Base-by-base conservation (phyloP, 1,140 invertebrate species). In the Pogonomyrmex barbatus region DNA sequence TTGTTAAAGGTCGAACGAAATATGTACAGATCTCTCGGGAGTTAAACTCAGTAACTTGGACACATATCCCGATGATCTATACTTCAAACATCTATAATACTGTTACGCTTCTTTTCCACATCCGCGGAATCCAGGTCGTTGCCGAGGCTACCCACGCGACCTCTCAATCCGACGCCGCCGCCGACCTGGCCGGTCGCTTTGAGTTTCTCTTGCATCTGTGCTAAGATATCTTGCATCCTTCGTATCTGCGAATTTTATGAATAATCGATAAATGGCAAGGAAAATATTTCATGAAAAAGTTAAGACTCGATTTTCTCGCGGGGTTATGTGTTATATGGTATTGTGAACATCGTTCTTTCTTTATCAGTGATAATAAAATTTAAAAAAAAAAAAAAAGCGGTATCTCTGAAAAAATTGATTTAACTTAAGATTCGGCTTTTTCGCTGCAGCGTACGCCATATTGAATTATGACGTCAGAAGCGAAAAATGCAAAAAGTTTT, bases 181-280 rank as follows among this genome's bases (percentile, higher is more conserved):
- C 87, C 91, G 86, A 96, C 95, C 92, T 97, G 96, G 91, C 97
- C 97, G 78, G 97, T 97, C 86, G 97, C 97, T 95, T 98, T 98
- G 45, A 99, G 96, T 95, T 99, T 98, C 91, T 98, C 98, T 96
- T 99, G 98, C 99, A 99, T 99, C 94, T 98, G 98, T 42, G 97
- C 97, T 81, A 99, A 96, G 97, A 99, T 99, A 94, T 99, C 98
- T 95, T 99, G 98, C 98, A 99, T 99, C 91, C 98, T 96, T 92
- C 98, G 96, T 90, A 99, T 98, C 97, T 98, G 95, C 12, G 1
- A 85, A 76, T 39, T 47, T 50, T 12, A 5, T 39, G 24, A 65
- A 24, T 24, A 24, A 2, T 56, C 17, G n/a, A 42, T 50, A 45
- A 24, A n/a, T 50, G 33, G 42, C 17, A n/a, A 17, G 30, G 4